A percentile compares a stretch with the other conserved stretches of the same genome.
Conservation (phyloP, 2,888 invertebrate species). For the Phanerotoma sp. region DNA sequence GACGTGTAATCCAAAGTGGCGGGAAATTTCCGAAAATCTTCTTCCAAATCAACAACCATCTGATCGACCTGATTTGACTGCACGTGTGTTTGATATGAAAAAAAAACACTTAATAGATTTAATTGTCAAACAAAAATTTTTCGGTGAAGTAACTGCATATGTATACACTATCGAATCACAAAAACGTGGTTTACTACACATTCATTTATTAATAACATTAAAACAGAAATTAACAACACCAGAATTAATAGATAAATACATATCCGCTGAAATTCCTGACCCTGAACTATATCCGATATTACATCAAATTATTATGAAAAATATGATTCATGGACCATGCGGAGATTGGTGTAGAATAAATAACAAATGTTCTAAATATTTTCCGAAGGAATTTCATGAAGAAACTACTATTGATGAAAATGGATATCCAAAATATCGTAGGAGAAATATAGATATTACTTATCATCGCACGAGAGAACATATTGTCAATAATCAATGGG, state of each 20-base stretch:
- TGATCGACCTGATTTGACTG: conserved; percentile 32
- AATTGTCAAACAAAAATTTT: conserved; percentile 25
- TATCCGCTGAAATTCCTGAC: conserved; percentile 50
- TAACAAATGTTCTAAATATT: conserved; percentile 41
- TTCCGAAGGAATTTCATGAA: conserved; percentile 38
- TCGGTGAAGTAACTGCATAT: conserved; percentile 28
- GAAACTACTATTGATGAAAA: conserved; percentile 36
- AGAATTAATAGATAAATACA: conserved; percentile 29
- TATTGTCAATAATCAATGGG: conserved; percentile 43
- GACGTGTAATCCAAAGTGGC: conserved; percentile 35
- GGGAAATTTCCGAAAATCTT: conserved; percentile 32
- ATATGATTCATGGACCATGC: conserved; percentile 53
- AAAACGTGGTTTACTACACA: conserved; percentile 33
- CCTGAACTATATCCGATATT: conserved; percentile 36
- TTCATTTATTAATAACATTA: conserved; percentile 33
- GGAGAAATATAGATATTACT: conserved; percentile 31
- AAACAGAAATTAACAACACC: conserved; percentile 31
- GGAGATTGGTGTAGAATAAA: conserved; percentile 36
- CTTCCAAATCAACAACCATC: conserved; percentile 27
- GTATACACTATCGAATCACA: conserved; percentile 32
- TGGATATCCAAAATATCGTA: conserved; percentile 39
- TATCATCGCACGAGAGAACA: conserved; percentile 28
- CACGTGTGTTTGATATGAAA: conserved; percentile 30
- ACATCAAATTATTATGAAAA: conserved; percentile 41
- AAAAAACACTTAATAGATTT: conserved; percentile 25